These are phyloP conservation scores for Urocitellus parryii DNA, from an alignment of 2,113 vertebrate species.

Conservation along the genomic window DNA sequence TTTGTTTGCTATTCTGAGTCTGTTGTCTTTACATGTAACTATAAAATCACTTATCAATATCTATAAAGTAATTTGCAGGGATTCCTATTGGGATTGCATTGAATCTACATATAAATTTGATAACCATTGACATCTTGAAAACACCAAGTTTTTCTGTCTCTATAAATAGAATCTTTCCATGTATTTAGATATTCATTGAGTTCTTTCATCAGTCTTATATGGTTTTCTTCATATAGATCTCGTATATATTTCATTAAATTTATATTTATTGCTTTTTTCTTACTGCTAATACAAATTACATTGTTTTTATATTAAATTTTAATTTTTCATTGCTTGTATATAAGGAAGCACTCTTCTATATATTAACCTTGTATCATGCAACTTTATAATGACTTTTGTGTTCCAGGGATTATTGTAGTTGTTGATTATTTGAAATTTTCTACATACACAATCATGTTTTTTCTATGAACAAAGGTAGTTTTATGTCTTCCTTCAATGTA, in stretches of 20 bases:
- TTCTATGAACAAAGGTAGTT: background rate
- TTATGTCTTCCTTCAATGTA: background rate
- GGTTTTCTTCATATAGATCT: background rate
- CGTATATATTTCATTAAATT: background rate
- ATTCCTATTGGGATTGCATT: background rate
- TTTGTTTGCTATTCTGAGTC: background rate
- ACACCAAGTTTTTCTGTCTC: background rate
- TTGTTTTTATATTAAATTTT: slow-evolving; percentile 1
- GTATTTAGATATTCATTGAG: background rate
- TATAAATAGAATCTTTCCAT: background rate
- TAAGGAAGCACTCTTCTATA: background rate
- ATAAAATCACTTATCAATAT: background rate
- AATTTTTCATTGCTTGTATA: background rate
- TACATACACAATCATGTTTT: background rate
- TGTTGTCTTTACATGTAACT: background rate
- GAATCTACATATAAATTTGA: background rate
- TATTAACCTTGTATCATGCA: background rate
- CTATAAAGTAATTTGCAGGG: background rate
- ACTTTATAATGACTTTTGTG: background rate
- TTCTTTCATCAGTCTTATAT: background rate
- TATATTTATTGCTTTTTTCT: background rate
- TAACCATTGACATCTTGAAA: background rate
- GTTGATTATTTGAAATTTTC: background rate
- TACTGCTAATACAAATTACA: background rate
- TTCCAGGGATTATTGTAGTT: background rate